Base-by-base conservation (phyloP, 23 tunicate genomes). In the Oikopleura dioica region DNA sequence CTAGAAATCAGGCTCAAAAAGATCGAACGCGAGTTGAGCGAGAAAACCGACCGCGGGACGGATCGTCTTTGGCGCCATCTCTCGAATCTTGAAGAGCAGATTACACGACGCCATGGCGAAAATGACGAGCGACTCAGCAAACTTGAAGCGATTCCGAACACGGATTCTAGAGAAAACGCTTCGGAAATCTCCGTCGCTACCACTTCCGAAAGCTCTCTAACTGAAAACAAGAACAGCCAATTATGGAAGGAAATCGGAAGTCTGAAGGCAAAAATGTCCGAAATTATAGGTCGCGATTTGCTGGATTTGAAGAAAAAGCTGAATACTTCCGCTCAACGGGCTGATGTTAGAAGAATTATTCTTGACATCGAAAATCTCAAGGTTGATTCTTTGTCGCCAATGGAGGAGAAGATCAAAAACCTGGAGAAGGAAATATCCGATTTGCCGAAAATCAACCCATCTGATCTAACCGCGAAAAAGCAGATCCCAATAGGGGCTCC, bases 311-410 rank as follows among this genome's bases (percentile, higher is more conserved):
- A 63, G 26, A 63, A 63, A 63, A 12, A 23, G 5, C 33, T 63
- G 33, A 63, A 63, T 28, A 63, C 72, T 2, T 63, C 72, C 29
- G 72, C 72, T 63, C 72, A 63, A 28, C 72, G 72, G 33, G 72
- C 72, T 31, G 72, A 63, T 12, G 72, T 63, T 31, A 23, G 72
- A 16, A 23, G 72, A 12, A 23, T 63, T 16, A 31, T 31, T 24
- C 33, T 63, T 2, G 72, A 63, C 33, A 63, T 63, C 33, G 72
- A 63, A 28, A 63, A 63, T 31, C 16, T 63, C 30, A 63, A 63
- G 33, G 72, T 63, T 28, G 72, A 63, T 12, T 63, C 26, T 63
- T 23, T 63, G 32, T 12, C 16, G 72, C 72, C 72, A 28, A 63
- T 63, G 32, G 72, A 63, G 16, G 72, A 63, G 2, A 63, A 63